Percentiles rank a stretch among this genome's conserved stretches.
phyloP scores from a whole-genome alignment of 2,113 vertebrate genomes.

The Merops nubicus region DNA sequence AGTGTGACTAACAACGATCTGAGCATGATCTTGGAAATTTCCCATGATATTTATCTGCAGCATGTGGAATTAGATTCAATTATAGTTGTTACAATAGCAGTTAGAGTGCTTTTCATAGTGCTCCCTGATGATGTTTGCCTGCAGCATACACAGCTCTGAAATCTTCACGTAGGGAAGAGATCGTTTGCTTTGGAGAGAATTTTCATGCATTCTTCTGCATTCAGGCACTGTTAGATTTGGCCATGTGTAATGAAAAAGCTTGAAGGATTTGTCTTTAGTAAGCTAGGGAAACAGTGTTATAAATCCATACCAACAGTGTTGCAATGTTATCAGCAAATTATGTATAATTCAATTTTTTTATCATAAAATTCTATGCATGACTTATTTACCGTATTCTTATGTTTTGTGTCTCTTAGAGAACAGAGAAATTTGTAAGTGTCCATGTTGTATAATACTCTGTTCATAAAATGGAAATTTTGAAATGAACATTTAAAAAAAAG shows the following conservation, averaged over 20 bases:
- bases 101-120: not conserved
- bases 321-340: not conserved
- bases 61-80: not conserved
- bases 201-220: not conserved
- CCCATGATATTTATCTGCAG: not conserved
- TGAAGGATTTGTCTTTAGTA: not conserved
- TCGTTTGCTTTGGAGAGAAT: not conserved
- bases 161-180: not conserved
- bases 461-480: not conserved
- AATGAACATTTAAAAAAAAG: not conserved
- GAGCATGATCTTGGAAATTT: not conserved
- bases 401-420: not conserved
- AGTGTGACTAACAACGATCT: not conserved
- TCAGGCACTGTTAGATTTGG: not conserved
- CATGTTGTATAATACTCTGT: not conserved
- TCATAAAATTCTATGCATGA: not conserved
- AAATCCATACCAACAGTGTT: not conserved
- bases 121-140: not conserved
- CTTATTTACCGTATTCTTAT: not conserved
- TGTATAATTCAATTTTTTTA: not conserved
- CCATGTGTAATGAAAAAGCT: not conserved
- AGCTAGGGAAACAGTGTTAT: not conserved
- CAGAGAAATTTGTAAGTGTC: not conserved
- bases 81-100: not conserved
- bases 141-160: not conserved